Percentiles rank a stretch among this genome's conserved stretches.
Conservation (phyloP, 2,888 invertebrate genomes). For the Trissolcus brochymenae region DNA sequence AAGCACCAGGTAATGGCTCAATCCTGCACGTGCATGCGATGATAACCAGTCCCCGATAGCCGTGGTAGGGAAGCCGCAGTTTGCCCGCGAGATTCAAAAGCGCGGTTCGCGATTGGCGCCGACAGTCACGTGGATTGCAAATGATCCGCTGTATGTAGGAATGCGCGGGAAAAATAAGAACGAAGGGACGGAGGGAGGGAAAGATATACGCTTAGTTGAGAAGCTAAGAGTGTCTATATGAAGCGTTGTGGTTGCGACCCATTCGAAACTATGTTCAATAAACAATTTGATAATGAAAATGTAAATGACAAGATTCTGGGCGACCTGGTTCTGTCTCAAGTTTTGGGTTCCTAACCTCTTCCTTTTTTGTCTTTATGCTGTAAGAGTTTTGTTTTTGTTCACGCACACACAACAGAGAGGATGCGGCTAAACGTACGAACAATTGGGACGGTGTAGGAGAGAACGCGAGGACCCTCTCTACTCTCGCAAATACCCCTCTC, state of each 20-base stretch:
- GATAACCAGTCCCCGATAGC: constrained; percentile 67
- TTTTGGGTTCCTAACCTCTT: too few species aligned
- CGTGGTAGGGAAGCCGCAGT: constrained; percentile 28
- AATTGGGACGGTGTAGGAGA: constrained; percentile 1
- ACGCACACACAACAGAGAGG: background rate
- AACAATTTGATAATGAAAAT: background rate
- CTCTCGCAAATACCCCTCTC: constrained; percentile 65
- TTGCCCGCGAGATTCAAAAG: constrained; percentile 68
- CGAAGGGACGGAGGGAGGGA: constrained; percentile 14
- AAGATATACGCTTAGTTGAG: background rate
- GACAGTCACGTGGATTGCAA: constrained; percentile 63
- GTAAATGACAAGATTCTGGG: background rate
- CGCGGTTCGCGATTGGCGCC: constrained; percentile 56
- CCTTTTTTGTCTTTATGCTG: too few species aligned
- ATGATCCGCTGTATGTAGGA: constrained; percentile 51
- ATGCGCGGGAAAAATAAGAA: constrained; percentile 21
- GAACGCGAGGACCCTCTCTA: constrained; percentile 56
- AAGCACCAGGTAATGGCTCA: constrained; percentile 76
- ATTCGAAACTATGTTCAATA: too few species aligned
- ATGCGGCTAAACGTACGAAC: constrained; percentile 1
- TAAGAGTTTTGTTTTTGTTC: too few species aligned
- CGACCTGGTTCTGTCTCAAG: too few species aligned
- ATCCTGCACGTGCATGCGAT: constrained; percentile 74
- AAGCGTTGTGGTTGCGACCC: too few species aligned
- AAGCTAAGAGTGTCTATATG: background rate